Conservation (phyloP, 1,140 invertebrate genomes). For the Drosophila arizonae region DNA sequence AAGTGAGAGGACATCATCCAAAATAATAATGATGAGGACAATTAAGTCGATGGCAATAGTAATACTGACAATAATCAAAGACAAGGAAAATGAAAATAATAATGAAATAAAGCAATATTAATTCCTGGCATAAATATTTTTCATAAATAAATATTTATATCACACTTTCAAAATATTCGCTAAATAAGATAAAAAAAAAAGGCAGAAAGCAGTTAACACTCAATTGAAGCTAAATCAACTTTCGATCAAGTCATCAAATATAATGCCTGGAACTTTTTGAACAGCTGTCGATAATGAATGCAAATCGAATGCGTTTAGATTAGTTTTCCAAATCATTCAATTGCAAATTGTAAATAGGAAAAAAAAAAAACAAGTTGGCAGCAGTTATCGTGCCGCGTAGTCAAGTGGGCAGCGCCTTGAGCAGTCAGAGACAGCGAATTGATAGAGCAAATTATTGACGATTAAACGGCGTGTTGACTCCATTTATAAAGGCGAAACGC, state of each 20-base stretch:
- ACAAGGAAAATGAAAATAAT: background rate
- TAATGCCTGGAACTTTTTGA: conserved; percentile 4
- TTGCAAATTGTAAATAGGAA: conserved; percentile 43
- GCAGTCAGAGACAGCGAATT: conserved; percentile 58
- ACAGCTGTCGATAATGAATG: conserved; percentile 51
- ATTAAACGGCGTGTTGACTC: conserved; percentile 55
- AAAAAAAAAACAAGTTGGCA: conserved; percentile 10
- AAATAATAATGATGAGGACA: no score
- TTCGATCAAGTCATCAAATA: conserved; percentile 36
- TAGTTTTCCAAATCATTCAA: conserved; percentile 57
- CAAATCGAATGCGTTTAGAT: conserved; percentile 57
- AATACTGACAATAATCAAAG: no score
- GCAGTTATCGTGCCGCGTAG: conserved; percentile 3
- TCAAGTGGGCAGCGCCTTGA: conserved; percentile 23
- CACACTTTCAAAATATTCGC: no score
- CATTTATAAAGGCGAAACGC: conserved; percentile 47
- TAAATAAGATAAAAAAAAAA: no score
- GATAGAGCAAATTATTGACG: conserved; percentile 69
- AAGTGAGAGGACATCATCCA: no score
- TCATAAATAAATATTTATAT: no score
- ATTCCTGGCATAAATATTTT: no score
- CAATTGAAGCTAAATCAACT: conserved; percentile 24
- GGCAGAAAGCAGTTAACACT: background rate
- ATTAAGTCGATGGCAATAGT: no score
- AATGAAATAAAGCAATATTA: background rate